Percentiles rank a stretch among this genome's conserved stretches.
phyloP scores from a whole-genome alignment of 92 coral and sea anemone species.

The Paramuricea clavata region DNA sequence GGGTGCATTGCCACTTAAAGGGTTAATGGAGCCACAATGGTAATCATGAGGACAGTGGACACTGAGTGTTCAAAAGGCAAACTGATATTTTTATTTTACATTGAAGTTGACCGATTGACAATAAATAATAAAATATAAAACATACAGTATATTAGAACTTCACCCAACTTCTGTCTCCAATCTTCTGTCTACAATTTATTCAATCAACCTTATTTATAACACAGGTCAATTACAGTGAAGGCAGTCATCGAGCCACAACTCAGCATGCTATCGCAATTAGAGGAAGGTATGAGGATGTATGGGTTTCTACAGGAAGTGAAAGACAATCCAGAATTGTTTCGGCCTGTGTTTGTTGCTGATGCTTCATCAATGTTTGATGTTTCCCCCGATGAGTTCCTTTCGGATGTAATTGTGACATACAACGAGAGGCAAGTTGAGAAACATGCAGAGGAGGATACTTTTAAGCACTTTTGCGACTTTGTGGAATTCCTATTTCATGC shows the following conservation, averaged over 20 bases:
- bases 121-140: too few relatives aligned
- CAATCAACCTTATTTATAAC: neutral
- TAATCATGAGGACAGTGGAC: too few relatives aligned
- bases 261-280: neutral
- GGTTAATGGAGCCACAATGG: too few relatives aligned
- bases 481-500: slow-evolving; percentile 16
- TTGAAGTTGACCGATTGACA: too few relatives aligned
- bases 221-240: slow-evolving; percentile 30
- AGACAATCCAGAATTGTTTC: slow-evolving; percentile 9
- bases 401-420: slow-evolving; percentile 3
- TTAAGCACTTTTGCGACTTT: slow-evolving; percentile 39
- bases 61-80: too few relatives aligned
- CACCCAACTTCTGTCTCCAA: too few relatives aligned
- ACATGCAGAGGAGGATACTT: slow-evolving; percentile 34
- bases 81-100: too few relatives aligned
- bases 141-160: neutral
- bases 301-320: slow-evolving; percentile 16
- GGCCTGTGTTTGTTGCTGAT: slow-evolving; percentile 26
- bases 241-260: slow-evolving; percentile 32
- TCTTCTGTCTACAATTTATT: too few relatives aligned
- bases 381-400: slow-evolving; percentile 13
- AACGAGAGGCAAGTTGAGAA: slow-evolving; percentile 24
- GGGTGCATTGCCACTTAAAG: too few relatives aligned
- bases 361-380: slow-evolving; percentile 19
- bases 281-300: neutral